These are phyloP conservation scores for Ciona savignyi DNA, from an alignment of 23 tunicate species.

Conservation along the genomic window DNA sequence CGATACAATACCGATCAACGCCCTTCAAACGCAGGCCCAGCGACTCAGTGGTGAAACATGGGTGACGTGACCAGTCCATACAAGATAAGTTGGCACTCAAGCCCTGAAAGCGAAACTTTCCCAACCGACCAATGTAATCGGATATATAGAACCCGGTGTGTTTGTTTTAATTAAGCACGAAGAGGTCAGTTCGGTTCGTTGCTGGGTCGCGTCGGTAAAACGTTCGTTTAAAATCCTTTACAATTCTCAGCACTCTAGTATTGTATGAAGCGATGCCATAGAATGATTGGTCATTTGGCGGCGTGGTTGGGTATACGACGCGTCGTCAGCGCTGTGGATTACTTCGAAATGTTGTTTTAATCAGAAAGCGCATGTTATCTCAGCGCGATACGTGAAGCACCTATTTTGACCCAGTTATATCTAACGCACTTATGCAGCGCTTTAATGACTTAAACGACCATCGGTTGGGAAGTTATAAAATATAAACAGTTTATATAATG, in stretches of 20 bases:
- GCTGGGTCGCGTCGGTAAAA: neutral
- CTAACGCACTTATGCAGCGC: no score
- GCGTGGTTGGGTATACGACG: no score
- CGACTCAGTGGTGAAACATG: neutral
- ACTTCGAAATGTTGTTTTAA: no score
- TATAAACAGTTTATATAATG: no score
- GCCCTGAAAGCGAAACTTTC: neutral
- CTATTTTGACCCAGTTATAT: no score
- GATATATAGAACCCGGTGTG: neutral
- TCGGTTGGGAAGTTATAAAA: no score
- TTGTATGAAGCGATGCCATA: no score
- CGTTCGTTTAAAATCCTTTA: neutral
- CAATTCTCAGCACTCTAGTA: neutral
- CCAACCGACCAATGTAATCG: neutral
- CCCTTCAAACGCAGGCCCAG: neutral
- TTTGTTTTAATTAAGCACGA: neutral
- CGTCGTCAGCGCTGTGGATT: no score
- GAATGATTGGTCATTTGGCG: no score
- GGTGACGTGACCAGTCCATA: neutral
- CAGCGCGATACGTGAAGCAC: no score
- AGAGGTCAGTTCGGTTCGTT: neutral
- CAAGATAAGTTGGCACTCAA: neutral
- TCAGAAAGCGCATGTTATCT: no score
- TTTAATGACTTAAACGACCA: no score
- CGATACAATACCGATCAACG: neutral